Base-by-base conservation (phyloP, 2,888 invertebrate genomes). In the Euzophera pinguis region DNA sequence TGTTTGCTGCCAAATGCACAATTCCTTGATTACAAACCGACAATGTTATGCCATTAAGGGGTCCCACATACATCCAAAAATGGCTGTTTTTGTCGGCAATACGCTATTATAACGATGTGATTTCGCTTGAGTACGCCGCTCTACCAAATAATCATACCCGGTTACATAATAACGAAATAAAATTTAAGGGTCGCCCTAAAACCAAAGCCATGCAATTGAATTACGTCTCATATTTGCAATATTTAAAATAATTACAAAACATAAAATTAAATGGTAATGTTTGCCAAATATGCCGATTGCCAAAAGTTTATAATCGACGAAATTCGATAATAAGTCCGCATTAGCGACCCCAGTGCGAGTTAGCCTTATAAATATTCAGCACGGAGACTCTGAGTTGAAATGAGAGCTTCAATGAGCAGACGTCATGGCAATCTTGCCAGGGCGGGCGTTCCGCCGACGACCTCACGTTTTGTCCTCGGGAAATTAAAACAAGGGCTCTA, bases 281-380 rank as follows among this genome's bases (percentile, higher is more conserved):
- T 32, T 10, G 12, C 45, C 13, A 45, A 39, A 62, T 62, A 56
- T 22, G 45, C 42, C 50, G 58, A 62, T 62, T 47, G 53, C n/a
- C 35, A n/a, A 35, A 35, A 35, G 22, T 22, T 22, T n/a, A n/a
- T n/a, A 64, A 61, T 64, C 55, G 50, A 60, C 62, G 61, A 67
- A 71, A 71, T 64, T 73, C 64, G 65, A 71, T 74, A 73, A 76
- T 76, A 78, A 79, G 74, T 76, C 71, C 66, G 63, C 56, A 66
- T 69, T 67, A 66, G 60, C 51, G 57, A 60, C 61, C 62, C 58
- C 58, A 68, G 59, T 61, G 61, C 64, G 65, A 69, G 65, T 65
- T 64, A 56, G 60, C 61, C 71, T 76, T 75, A 81, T 83, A 79
- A 83, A 82, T 83, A 83, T 84, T 82, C 83, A 79, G 63, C 65